Evolutionary conservation across 2,113 vertebrate species (phyloP).

Genomic region (Clupea harengus): DNA sequence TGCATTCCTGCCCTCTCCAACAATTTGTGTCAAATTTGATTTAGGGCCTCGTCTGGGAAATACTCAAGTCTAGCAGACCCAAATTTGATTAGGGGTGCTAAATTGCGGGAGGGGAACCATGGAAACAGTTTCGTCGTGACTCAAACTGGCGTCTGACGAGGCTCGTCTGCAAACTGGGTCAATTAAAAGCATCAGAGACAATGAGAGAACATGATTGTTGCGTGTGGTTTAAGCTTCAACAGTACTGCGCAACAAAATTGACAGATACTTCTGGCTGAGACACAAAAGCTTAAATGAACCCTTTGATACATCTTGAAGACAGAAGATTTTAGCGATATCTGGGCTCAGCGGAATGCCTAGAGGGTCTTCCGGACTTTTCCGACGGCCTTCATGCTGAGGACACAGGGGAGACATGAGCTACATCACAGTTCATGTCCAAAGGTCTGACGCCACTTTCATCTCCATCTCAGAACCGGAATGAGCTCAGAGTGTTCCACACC

Average conservation of each 20-base stretch:
- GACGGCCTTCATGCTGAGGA: background rate
- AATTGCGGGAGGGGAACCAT: constrained; percentile 10
- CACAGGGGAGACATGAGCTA: background rate
- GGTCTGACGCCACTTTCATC: background rate
- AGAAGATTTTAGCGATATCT: background rate
- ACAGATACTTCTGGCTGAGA: background rate
- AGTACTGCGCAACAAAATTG: background rate
- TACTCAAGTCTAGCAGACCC: constrained; percentile 26
- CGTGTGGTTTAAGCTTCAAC: background rate
- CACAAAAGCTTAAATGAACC: background rate
- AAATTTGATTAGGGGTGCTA: constrained; percentile 46
- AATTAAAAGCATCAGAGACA: background rate
- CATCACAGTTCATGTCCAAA: background rate
- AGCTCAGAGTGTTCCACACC: background rate
- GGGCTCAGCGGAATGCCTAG: background rate
- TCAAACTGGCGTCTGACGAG: background rate
- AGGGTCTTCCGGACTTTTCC: background rate
- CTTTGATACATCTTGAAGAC: background rate
- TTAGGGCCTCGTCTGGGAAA: constrained; percentile 31
- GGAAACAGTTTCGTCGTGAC: background rate
- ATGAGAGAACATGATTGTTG: background rate
- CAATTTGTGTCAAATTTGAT: constrained; percentile 29
- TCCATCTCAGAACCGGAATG: background rate
- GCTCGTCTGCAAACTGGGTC: background rate
- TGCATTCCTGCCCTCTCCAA: background rate